Percentiles rank a stretch among this genome's conserved stretches.
Evolutionary conservation across 2,113 vertebrate genomes (phyloP).

Genomic region (Halcyon senegalensis): DNA sequence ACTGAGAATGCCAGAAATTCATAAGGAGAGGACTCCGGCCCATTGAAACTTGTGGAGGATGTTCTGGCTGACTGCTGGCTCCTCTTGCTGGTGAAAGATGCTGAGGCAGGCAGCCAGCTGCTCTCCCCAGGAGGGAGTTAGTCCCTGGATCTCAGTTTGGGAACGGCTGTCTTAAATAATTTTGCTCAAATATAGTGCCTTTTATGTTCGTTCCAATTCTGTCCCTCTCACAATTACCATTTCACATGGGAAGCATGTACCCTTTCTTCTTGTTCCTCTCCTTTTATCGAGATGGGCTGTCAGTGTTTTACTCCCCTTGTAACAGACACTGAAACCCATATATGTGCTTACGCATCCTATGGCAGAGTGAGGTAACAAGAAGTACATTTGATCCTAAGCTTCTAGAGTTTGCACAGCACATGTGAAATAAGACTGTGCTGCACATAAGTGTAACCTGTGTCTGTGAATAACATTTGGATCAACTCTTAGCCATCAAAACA

Average conservation of each 20-base stretch:
- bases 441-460: background rate
- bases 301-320: background rate
- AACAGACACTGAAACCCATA: background rate
- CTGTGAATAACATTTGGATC: background rate
- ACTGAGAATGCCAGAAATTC: slow-evolving; percentile 1
- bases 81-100: slow-evolving; percentile 44
- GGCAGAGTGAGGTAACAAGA: background rate
- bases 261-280: slow-evolving; percentile 31
- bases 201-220: slow-evolving; percentile 57
- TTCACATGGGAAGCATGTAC: slow-evolving; percentile 42
- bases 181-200: slow-evolving; percentile 61
- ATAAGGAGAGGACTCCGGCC: background rate
- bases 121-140: slow-evolving; percentile 55
- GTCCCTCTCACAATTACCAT: background rate
- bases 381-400: background rate
- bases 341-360: fast-evolving
- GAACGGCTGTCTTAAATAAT: slow-evolving; percentile 63
- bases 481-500: background rate
- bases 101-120: slow-evolving; percentile 56
- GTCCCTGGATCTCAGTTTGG: slow-evolving; percentile 59
- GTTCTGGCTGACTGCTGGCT: slow-evolving; percentile 53
- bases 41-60: slow-evolving; percentile 1
- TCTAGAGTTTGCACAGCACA: background rate
- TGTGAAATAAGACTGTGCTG: background rate
- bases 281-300: background rate